Evolutionary conservation across 2,113 vertebrate species (phyloP), one percentile per base, ranked within the genome.

Genomic region (Eptesicus fuscus): DNA sequence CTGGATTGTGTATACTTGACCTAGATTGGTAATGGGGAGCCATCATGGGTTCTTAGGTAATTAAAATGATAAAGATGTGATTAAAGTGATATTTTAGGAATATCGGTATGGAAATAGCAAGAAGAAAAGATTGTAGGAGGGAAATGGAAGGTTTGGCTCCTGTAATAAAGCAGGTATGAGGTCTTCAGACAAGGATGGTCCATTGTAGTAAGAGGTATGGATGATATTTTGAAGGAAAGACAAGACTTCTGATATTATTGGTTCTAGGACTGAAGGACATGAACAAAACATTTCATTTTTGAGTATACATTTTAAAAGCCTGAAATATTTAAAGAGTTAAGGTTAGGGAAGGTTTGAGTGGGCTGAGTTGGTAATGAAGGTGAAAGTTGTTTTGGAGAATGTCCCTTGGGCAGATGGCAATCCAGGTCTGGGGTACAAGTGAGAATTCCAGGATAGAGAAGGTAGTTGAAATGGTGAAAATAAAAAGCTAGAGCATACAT

Each of bases 1-100:
- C 12, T 32, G 78, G 17, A 35, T 63, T 88, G 40, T n/a, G 6
- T 40, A 67, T 49, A 70, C 53, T 73, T 84, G 35, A 11, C 44
- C 63, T 94, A 47, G 23, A 35, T 65, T 85, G 61, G 53, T 85
- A 88, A 69, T 49, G 10, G 44, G 85, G 37, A 73, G 10, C 28
- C 32, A 83, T 77, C 42, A 85, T 7, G 88, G 53, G 25, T 82
- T 94, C 40, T 56, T 90, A 59, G 22, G 9, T 89, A 76, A 83
- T 85, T 82, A 63, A 87, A 78, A 28, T 74, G 37, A 74, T 82
- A 80, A 95, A 76, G 80, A 35, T 73, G 6, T 71, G 93, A n/a
- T 87, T 79, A 71, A 76, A 74, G 20, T 78, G 63, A 44, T 37
- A 37, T 17, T 93, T 93, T 95, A 49, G 59, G 80, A 88, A 88